Base-by-base conservation (phyloP, 1,140 invertebrate genomes). In the Varroa destructor region DNA sequence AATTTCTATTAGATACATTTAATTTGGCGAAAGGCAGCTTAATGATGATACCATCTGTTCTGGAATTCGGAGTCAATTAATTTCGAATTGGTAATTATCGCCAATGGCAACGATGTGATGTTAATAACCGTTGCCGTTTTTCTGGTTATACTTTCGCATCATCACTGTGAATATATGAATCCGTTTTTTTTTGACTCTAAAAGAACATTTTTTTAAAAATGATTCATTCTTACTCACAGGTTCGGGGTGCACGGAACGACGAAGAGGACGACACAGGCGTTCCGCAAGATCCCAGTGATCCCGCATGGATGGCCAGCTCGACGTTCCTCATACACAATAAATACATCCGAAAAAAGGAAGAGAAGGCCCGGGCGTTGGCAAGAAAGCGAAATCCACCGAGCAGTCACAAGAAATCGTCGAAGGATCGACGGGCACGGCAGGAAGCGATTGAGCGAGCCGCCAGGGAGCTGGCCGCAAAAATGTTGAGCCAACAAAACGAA, bases 401-500 rank as follows among this genome's bases (percentile, higher is more conserved):
- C 37, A 67, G 46, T 46, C 40, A 67, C 40, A 67, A 67, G 61
- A 67, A 67, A 8, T 43, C 40, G 40, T 46, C 40, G 46, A 46
- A 40, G 61, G 61, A 67, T 14, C 61, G 61, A 4, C 10, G 61
- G 37, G 46, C 46, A 51, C 61, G 61, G 40, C 61, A 43, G 40
- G 61, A 40, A 25, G 61, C 61, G 1, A 2, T 67, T 40, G 46
- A 51, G 46, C 46, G 46, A 8, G 46, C 46, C 46, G 46, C 46
- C 46, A 51, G 46, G 46, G 46, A 51, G 46, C 46, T 51, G 46
- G 46, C 46, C 3, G 61, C 61, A 2, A 67, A 67, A 40, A 12
- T 67, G 40, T 37, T 43, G 40, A 37, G 10, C 40, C 40, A 67
- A 40, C 61, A n/a, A 37, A 79, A 84, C 73, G 81, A 84, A 55